These are phyloP conservation scores for Nyctibius grandis DNA, from an alignment of 2,797 vertebrate genomes.

Conservation along the genomic window DNA sequence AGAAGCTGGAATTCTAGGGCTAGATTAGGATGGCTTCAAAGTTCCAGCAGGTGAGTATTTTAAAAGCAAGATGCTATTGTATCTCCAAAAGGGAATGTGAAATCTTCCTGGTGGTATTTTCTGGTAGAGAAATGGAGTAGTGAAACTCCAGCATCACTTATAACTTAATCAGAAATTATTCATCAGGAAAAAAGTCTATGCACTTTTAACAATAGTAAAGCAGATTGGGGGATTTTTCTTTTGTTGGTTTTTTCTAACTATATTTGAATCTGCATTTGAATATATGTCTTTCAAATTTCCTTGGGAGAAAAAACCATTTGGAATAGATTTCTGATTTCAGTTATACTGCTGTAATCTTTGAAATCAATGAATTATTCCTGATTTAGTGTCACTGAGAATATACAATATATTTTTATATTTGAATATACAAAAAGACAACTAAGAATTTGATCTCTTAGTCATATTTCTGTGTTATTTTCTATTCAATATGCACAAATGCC, in stretches of 20 bases:
- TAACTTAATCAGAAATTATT: not conserved
- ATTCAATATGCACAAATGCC: not conserved
- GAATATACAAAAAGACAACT: not conserved
- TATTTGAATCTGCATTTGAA: not conserved
- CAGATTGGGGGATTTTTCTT: not conserved
- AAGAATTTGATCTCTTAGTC: not conserved
- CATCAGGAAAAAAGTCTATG: not conserved
- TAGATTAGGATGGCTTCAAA: not conserved
- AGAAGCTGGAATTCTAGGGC: not conserved
- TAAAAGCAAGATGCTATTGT: not conserved
- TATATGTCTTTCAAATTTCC: not conserved
- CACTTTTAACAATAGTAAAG: not conserved
- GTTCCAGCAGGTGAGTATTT: not conserved
- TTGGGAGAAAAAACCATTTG: not conserved
- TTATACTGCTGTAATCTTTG: not conserved
- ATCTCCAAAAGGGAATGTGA: not conserved
- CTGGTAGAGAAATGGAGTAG: not conserved
- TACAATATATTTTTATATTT: not conserved
- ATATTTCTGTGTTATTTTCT: not conserved
- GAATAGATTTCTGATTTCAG: not conserved
- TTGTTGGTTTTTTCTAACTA: not conserved
- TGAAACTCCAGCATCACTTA: not conserved
- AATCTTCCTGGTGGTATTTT: not conserved
- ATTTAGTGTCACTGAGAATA: not conserved
- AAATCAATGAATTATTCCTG: not conserved